These are phyloP conservation scores for Cisticola juncidis DNA, from an alignment of 2,113 vertebrate species.

Conservation along the genomic window DNA sequence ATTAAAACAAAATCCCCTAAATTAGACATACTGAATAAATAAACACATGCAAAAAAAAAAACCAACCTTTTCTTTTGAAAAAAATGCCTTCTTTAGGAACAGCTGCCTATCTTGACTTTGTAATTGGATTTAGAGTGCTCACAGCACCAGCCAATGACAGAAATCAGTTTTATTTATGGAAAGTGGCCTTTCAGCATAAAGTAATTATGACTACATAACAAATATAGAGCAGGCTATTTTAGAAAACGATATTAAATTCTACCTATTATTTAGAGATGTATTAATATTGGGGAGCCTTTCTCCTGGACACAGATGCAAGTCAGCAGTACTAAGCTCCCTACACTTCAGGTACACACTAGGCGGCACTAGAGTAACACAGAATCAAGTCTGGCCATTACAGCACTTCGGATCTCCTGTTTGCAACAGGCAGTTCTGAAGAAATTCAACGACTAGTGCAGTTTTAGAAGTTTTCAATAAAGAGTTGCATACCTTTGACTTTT, in stretches of 20 bases:
- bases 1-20: background rate
- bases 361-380: constrained; percentile 73
- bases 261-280: background rate
- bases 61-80: background rate
- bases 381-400: background rate
- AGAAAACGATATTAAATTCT: background rate
- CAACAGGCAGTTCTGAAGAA: background rate
- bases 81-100: background rate
- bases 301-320: background rate
- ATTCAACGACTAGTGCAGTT: background rate
- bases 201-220: background rate
- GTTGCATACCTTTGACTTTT: constrained; percentile 90
- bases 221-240: background rate
- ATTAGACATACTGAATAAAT: background rate
- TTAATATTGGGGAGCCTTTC: background rate
- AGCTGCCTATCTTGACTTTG: background rate
- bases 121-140: background rate
- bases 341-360: constrained; percentile 70
- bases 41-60: background rate
- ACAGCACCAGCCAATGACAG: background rate
- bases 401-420: background rate
- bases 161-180: background rate
- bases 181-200: background rate
- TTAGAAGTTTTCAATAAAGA: background rate
- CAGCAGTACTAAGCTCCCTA: background rate